phyloP scores from a whole-genome alignment of 2,113 vertebrate species.

The Nibea albiflora region DNA sequence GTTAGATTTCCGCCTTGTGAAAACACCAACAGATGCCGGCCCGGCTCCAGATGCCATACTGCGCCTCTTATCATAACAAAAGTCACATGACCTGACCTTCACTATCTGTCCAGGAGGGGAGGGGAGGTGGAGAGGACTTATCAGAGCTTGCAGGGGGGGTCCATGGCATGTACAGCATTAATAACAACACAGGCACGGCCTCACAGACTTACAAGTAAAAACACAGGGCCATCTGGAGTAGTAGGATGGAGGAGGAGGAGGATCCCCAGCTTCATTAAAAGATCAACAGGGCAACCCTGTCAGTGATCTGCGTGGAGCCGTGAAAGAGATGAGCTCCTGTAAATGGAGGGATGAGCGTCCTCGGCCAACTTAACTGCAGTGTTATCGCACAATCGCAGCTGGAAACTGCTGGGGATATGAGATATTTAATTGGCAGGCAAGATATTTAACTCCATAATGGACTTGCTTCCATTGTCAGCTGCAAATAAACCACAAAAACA shows the following conservation, averaged over 20 bases:
- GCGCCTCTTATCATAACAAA: slow-evolving; percentile 55
- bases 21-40: slow-evolving; percentile 71
- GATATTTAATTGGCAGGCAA: background rate
- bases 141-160: slow-evolving; percentile 37
- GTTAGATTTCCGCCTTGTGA: slow-evolving; percentile 38
- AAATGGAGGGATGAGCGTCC: slow-evolving; percentile 64
- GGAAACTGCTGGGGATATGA: background rate
- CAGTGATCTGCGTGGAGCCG: slow-evolving; percentile 43
- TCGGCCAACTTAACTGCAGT: slow-evolving; percentile 19
- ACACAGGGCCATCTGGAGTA: slow-evolving; percentile 73
- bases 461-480: background rate
- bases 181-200: slow-evolving; percentile 36
- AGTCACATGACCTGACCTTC: slow-evolving; percentile 69
- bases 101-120: slow-evolving; percentile 9
- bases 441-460: background rate
- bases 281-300: slow-evolving; percentile 66
- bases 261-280: slow-evolving; percentile 72
- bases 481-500: background rate
- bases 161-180: slow-evolving; percentile 54
- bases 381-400: slow-evolving; percentile 30
- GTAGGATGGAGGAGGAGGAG: slow-evolving; percentile 39
- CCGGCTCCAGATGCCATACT: slow-evolving; percentile 60
- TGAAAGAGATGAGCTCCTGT: slow-evolving; percentile 69
- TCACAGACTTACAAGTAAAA: slow-evolving; percentile 49
- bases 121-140: slow-evolving; percentile 41